Base-by-base conservation (phyloP, 2,888 invertebrate genomes). In the Diaperis boleti region DNA sequence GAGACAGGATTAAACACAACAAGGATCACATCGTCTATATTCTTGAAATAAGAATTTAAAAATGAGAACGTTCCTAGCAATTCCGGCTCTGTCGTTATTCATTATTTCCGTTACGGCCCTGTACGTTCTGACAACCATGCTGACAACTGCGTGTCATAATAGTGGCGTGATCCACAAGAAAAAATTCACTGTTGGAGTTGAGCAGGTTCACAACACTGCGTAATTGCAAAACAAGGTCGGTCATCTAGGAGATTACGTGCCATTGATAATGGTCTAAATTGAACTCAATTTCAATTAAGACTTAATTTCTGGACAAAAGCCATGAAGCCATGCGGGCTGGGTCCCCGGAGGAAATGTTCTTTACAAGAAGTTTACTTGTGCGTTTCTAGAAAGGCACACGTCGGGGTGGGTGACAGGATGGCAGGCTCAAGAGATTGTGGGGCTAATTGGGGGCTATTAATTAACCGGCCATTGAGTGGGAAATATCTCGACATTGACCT, bases 131-230 rank as follows among this genome's bases (percentile, higher is more conserved):
- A n/a, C n/a, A n/a, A n/a, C n/a, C n/a, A n/a, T n/a, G n/a, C n/a
- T n/a, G n/a, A n/a, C 41, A 54, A 54, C 54, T 54, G 14, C 54
- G 54, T 54, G 42, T 41, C 41, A 54, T 54, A 41, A 41, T 26
- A 22, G 56, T 56, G 56, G 56, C 56, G 56, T 56, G 56, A 56
- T 56, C 56, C 44, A 5, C 15, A 42, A 42, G 54, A 54, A 54
- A 41, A 54, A 37, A 52, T 11, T 37, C 15, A 37, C 15, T 20
- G 41, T 17, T 3, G 18, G n/a, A 18, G 18, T 18, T 20, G 41
- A 15, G 1, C 41, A 1, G n/a, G n/a, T n/a, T n/a, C n/a, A 17
- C 41, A 41, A 41, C 41, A 14, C 31, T 37, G 17, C 41, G 54
- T 54, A 54, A 54, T 54, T 54, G 41, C n/a, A 18, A 41, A 54